These are phyloP conservation scores for Euclidia mi DNA, from an alignment of 2,888 invertebrate species.

Conservation along the genomic window DNA sequence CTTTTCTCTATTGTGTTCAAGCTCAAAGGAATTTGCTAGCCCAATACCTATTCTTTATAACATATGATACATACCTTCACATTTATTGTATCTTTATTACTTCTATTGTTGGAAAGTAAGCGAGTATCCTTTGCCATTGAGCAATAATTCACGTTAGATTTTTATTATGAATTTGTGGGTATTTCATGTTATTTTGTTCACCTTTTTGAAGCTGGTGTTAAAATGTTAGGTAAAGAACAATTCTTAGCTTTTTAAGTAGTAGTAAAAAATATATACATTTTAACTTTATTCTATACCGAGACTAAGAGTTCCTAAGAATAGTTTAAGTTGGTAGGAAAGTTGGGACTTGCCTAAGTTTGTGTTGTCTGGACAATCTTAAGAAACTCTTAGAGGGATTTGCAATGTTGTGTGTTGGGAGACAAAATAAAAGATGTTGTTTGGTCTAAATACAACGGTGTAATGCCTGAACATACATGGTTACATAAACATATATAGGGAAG, in stretches of 20 bases:
- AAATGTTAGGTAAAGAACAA: background rate
- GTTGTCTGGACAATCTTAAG: no score
- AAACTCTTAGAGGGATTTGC: no score
- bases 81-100: slow-evolving; percentile 22
- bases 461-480: no score
- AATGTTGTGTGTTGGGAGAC: no score
- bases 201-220: background rate
- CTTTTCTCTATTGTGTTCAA: slow-evolving; percentile 9
- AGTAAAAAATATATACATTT: background rate
- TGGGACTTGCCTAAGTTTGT: no score
- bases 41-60: slow-evolving; percentile 16
- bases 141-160: slow-evolving; percentile 11
- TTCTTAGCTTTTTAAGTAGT: background rate
- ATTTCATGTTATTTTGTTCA: slow-evolving; percentile 9
- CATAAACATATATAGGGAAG: no score
- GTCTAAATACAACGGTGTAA: no score
- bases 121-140: slow-evolving; percentile 13
- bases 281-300: no score
- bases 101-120: slow-evolving; percentile 16
- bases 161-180: slow-evolving; percentile 17
- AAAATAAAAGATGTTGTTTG: no score
- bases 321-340: background rate
- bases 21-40: slow-evolving; percentile 17
- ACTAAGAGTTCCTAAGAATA: background rate
- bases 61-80: slow-evolving; percentile 13